Evolutionary conservation across 2,113 vertebrate genomes (phyloP).

Genomic region (Lampris megalopsis): DNA sequence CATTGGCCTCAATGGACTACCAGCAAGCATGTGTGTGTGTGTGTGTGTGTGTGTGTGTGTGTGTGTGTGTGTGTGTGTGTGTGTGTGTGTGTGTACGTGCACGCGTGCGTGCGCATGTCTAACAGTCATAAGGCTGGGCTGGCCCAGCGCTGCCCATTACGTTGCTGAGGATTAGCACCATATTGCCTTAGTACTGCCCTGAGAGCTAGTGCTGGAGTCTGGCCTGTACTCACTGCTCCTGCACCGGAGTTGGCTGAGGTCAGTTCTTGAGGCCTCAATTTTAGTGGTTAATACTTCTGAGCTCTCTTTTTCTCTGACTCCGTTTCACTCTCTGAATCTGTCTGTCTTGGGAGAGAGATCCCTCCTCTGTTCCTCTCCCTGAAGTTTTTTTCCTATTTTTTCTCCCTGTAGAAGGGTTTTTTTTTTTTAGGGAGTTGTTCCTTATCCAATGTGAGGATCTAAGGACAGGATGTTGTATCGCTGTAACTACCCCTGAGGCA

Average conservation of each 20-base stretch:
- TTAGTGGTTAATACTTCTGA: slow-evolving; percentile 44
- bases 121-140: slow-evolving; percentile 39
- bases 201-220: slow-evolving; percentile 38
- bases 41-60: background rate
- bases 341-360: background rate
- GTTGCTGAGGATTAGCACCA: slow-evolving; percentile 44
- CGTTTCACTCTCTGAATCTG: background rate
- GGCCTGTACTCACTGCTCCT: slow-evolving; percentile 26
- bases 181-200: slow-evolving; percentile 27
- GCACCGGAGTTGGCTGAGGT: slow-evolving; percentile 19
- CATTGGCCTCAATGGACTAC: too few species aligned
- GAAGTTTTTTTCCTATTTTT: too few species aligned
- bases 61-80: background rate
- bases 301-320: slow-evolving; percentile 5
- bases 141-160: background rate
- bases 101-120: background rate
- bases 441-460: too few species aligned
- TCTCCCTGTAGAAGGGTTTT: too few species aligned
- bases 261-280: slow-evolving; percentile 43
- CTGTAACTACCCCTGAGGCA: too few species aligned
- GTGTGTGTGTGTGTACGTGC: slow-evolving; percentile 1
- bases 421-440: too few species aligned
- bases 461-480: too few species aligned
- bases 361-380: background rate
- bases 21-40: too few species aligned